These are phyloP conservation scores for Carassius auratus DNA, from an alignment of 2,113 vertebrate genomes.

Conservation along the genomic window DNA sequence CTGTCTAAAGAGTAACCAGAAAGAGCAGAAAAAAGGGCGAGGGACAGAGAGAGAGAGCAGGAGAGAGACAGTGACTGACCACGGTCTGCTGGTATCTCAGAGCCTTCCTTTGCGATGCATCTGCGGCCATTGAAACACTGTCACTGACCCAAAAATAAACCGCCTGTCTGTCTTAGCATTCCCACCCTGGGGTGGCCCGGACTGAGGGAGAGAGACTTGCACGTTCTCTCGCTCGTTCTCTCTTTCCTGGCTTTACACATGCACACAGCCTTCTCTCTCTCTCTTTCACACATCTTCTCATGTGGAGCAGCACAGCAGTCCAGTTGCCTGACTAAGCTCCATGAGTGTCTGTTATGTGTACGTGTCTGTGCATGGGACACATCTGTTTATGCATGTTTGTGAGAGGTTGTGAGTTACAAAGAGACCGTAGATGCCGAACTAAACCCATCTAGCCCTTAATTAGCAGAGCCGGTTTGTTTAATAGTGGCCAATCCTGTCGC, in stretches of 20 bases:
- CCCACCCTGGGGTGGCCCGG: conserved; percentile 59
- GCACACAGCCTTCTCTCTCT: conserved; percentile 7
- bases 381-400: background rate
- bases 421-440: background rate
- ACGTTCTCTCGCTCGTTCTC: conserved; percentile 41
- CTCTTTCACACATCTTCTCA: conserved; percentile 31
- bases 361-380: background rate
- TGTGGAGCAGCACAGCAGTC: background rate
- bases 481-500: conserved; percentile 5
- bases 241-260: conserved; percentile 14
- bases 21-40: conserved; percentile 16
- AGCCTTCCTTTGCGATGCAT: conserved; percentile 82
- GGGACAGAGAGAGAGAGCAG: conserved; percentile 8
- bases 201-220: conserved; percentile 35
- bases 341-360: background rate
- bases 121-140: conserved; percentile 84
- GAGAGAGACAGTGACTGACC: conserved; percentile 72
- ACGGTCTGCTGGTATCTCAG: conserved; percentile 85
- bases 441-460: background rate
- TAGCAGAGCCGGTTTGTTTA: background rate
- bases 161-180: conserved; percentile 71
- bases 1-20: conserved; percentile 3
- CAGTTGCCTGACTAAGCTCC: background rate
- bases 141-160: conserved; percentile 84
- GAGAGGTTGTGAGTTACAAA: conserved; percentile 20